Evolutionary conservation across 2,888 invertebrate species (phyloP), one percentile per base, ranked within the genome.

Genomic region (Noctua pronuba): DNA sequence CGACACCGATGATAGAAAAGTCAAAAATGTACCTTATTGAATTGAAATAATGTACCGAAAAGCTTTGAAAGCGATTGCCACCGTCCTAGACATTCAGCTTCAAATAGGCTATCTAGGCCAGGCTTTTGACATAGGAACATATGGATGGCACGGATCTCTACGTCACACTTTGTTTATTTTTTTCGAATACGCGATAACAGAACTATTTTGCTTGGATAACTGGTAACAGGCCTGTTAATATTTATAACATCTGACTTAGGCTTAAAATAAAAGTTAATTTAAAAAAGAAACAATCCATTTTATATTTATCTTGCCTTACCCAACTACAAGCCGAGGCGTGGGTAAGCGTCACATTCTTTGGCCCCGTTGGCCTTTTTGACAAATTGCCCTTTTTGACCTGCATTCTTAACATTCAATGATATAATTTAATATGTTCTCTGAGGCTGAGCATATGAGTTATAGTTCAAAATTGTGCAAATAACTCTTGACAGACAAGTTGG

Each of bases 321-420:
- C 24, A 46, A 80, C 28, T 46, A n/a, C 4, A 41, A 66, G 18
- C 10, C 44, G 52, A 75, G 52, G 68, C 38, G 38, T 46, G 5
- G 24, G 21, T 18, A 31, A 52, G 1, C 41, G 35, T 58, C 60
- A 77, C 60, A 81, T 67, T 70, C 24, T 77, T 67, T 71, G 18
- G 52, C 82, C 82, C 73, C 24, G 73, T 64, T 65, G 21, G 46
- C 73, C 82, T 81, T 85, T 69, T 69, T 68, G 35, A 38, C 62
- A 82, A 81, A 79, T 82, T 77, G 68, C 73, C 46, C 66, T 60
- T 73, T 76, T 49, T 73, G 67, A 86, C 77, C 75, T 77, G 77
- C 69, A 82, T 85, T 78, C 74, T 49, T 69, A 82, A 76, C 70
- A 79, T 52, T 65, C 55, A 79, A 31, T 68, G 49, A 16, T 73